Conservation (phyloP, 2,113 vertebrate species). For the Camelus dromedarius region DNA sequence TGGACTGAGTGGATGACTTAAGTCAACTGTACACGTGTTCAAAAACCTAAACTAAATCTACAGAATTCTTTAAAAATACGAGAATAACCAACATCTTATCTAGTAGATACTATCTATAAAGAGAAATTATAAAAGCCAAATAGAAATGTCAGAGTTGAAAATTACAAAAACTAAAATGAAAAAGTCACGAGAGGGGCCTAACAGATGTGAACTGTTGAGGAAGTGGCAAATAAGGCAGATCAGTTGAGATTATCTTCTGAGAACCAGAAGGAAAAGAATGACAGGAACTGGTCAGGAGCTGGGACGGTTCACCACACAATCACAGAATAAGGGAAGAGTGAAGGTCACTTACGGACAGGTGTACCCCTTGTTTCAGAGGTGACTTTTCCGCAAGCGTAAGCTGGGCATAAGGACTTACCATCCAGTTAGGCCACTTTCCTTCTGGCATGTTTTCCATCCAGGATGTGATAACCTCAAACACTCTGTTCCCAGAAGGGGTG, state of each 20-base stretch:
- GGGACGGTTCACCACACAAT: not conserved
- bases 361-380: not conserved
- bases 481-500: constrained; percentile 87
- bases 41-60: not conserved
- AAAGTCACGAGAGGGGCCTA: not conserved
- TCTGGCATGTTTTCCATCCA: constrained; percentile 97
- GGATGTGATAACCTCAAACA: constrained; percentile 88
- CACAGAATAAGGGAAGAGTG: not conserved
- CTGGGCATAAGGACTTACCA: constrained; percentile 87
- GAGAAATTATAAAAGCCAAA: not conserved
- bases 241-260: not conserved
- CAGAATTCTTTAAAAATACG: not conserved
- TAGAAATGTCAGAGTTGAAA: not conserved
- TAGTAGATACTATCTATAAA: not conserved
- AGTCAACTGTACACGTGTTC: not conserved
- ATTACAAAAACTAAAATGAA: not conserved
- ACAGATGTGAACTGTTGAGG: not conserved
- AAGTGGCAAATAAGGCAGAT: not conserved
- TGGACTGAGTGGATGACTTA: not conserved
- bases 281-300: not conserved
- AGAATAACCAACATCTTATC: not conserved
- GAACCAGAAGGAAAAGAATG: not conserved
- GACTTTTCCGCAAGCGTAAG: not conserved
- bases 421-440: constrained; percentile 97
- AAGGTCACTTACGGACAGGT: not conserved